Percentiles rank a stretch among this genome's conserved stretches.
Conservation (phyloP, 2,888 invertebrate species). For the Horisme vitalbata region DNA sequence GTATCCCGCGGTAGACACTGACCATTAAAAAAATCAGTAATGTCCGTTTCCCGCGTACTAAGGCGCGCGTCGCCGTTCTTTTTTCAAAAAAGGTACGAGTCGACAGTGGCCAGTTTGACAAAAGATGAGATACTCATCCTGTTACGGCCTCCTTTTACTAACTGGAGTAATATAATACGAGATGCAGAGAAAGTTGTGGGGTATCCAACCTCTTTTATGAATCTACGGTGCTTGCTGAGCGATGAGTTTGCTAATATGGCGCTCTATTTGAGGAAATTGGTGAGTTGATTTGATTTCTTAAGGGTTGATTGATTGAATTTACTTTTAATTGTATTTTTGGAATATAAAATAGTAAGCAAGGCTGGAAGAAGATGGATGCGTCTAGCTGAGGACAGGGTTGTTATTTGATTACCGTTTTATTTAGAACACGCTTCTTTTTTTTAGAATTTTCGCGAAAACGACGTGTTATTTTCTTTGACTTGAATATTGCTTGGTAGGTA, state of each 20-base stretch:
- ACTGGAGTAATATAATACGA: constrained; percentile 74
- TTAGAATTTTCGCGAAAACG: too few relatives aligned
- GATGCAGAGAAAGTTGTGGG: constrained; percentile 81
- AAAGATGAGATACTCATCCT: constrained; percentile 74
- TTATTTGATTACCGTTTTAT: too few relatives aligned
- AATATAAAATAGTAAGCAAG: too few relatives aligned
- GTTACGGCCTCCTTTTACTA: constrained; percentile 70
- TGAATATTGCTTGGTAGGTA: too few relatives aligned
- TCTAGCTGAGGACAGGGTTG: too few relatives aligned
- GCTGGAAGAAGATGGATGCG: too few relatives aligned
- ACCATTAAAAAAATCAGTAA: constrained; percentile 32
- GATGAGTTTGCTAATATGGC: constrained; percentile 84
- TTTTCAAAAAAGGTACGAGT: constrained; percentile 70
- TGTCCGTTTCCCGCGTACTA: constrained; percentile 71
- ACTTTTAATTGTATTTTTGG: not conserved
- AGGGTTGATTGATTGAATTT: not conserved
- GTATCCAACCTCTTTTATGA: constrained; percentile 84
- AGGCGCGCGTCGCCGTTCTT: constrained; percentile 62
- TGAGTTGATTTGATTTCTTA: constrained; percentile 48
- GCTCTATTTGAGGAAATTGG: constrained; percentile 76
- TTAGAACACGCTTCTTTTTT: too few relatives aligned
- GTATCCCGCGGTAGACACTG: constrained; percentile 22
- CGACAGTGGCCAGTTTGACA: constrained; percentile 72
- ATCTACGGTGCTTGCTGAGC: constrained; percentile 82
- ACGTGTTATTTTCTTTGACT: too few relatives aligned